Evolutionary conservation across 2,113 vertebrate species (phyloP).

Genomic region (Lathamus discolor): DNA sequence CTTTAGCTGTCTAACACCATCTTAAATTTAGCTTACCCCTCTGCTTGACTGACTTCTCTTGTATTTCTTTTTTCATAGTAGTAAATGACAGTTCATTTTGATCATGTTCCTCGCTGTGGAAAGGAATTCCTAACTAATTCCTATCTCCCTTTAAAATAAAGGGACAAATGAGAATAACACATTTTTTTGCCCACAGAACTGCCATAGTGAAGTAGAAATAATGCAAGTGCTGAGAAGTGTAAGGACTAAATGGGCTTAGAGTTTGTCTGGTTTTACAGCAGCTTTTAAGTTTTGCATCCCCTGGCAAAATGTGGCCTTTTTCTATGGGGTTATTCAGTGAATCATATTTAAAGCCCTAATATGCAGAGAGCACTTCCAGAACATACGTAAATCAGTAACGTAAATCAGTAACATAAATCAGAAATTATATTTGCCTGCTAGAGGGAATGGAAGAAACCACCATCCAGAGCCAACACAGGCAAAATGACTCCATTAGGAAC

Average conservation of each 20-base stretch:
- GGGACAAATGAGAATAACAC: not conserved
- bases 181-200: not conserved
- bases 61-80: not conserved
- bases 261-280: not conserved
- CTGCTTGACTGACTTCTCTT: not conserved
- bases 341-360: not conserved
- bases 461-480: not conserved
- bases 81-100: not conserved
- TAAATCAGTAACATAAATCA: not conserved
- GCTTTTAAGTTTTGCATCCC: not conserved
- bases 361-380: not conserved
- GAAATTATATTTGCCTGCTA: not conserved
- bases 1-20: not conserved
- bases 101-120: not conserved
- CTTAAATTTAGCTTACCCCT: not conserved
- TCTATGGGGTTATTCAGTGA: not conserved
- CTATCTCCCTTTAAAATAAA: not conserved
- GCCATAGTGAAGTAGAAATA: not conserved
- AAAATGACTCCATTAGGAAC: not conserved
- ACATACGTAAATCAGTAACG: not conserved
- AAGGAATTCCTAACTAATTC: not conserved
- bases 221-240: not conserved
- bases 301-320: not conserved
- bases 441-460: not conserved
- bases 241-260: not conserved